Evolutionary conservation across 2,888 invertebrate species (phyloP), one percentile per base, ranked within the genome.

Genomic region (Antheraea yamamai): DNA sequence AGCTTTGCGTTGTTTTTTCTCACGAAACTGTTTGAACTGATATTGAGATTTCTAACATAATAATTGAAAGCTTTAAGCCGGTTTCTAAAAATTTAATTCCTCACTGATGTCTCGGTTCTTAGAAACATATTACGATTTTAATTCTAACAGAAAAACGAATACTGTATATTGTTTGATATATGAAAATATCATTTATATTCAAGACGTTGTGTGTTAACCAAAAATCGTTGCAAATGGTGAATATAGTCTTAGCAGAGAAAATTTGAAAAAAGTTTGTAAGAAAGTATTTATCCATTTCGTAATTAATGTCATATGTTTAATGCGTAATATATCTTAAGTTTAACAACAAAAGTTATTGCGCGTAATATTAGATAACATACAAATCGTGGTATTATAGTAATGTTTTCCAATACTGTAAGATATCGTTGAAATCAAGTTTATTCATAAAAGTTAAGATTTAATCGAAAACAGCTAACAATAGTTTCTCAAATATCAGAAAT

Each of bases 31-130:
- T 70, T 66, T 66, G 64, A 73, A 73, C 73, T 70, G 73, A 75
- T 75, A 75, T 73, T 72, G 72, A 71, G 58, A 71, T 74, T 75
- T 75, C 75, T 75, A 75, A 75, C 73, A 73, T 70, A 75, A 58
- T 75, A 73, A 75, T 75, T 70, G 52, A 55, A 51, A 73, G 66
- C 72, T 75, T 72, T 55, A 64, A 73, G 39, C n/a, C 12, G 20
- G 20, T 55, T 61, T 61, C 3, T 23, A 23, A 47, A 7, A 7
- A 47, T 61, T 61, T 39, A 7, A 23, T 61, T 61, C 12, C 61
- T 23, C 12, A 61, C n/a, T 61, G 23, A 61, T 61, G n/a, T 61
- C 20, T 7, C n/a, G 12, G 7, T 61, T n/a, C n/a, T 58, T 20
- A 23, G 1, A 20, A n/a, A 61, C 3, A 23, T 61, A 61, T 61